phyloP scores from a whole-genome alignment of 2,797 vertebrate species.

The Darevskia mixta region DNA sequence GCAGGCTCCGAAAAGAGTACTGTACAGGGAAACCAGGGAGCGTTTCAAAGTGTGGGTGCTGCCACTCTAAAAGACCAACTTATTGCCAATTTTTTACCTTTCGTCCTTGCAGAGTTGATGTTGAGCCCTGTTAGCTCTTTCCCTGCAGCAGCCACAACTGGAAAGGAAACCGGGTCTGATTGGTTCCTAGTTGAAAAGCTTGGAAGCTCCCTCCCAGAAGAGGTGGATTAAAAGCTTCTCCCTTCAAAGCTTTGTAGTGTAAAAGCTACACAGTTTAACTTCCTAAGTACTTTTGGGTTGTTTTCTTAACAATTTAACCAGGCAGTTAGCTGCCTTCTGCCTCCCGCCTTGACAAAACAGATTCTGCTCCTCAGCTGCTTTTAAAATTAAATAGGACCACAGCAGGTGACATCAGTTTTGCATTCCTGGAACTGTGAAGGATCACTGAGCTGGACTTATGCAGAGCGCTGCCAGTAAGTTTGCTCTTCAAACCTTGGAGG shows the following conservation, averaged over 20 bases:
- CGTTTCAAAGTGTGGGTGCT: no score
- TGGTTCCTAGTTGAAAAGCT: not conserved
- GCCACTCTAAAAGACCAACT: no score
- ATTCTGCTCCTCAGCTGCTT: not conserved
- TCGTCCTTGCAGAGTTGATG: not conserved
- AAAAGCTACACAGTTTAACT: not conserved
- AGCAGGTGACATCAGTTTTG: not conserved
- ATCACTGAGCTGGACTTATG: not conserved
- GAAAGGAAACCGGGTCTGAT: not conserved
- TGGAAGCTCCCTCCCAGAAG: constrained; percentile 1
- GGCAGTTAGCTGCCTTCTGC: no score
- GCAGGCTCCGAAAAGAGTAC: no score
- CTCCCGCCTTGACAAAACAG: not conserved
- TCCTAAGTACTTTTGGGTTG: not conserved
- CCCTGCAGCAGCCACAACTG: not conserved
- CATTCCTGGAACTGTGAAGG: not conserved
- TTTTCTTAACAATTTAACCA: not conserved
- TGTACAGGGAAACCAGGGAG: no score
- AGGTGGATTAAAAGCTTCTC: not conserved
- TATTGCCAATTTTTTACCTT: constrained; percentile 7
- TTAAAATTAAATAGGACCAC: not conserved
- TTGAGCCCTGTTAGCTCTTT: not conserved
- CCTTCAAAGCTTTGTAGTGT: not conserved
- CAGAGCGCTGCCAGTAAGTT: no score
- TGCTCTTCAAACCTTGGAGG: not conserved